Evolutionary conservation across 1,140 invertebrate species (phyloP).

Genomic region (Drosophila parvula): DNA sequence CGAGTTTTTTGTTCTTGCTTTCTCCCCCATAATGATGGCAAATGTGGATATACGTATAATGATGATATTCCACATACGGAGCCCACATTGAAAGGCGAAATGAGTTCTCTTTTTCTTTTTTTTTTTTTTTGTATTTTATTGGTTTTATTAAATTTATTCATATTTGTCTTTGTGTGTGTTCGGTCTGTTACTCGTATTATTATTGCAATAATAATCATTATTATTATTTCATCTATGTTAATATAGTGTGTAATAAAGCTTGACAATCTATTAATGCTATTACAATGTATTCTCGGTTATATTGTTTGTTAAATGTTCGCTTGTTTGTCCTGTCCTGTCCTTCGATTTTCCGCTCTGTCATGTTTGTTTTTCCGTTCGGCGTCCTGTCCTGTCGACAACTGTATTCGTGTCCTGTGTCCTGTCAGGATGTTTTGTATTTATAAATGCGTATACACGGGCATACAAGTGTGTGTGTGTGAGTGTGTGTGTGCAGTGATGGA

Average conservation of each 20-base stretch:
- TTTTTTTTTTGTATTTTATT: conserved; percentile 28
- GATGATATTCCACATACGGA: conserved; percentile 21
- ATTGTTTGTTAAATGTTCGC: conserved; percentile 49
- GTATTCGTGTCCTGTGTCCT: conserved; percentile 34
- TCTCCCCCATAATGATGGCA: conserved; percentile 26
- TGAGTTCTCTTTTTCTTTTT: conserved; percentile 6
- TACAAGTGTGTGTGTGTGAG: conserved; percentile 18
- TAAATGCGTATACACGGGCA: conserved; percentile 40
- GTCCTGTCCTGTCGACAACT: conserved; percentile 37
- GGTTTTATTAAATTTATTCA: conserved; percentile 75
- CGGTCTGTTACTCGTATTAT: conserved; percentile 64
- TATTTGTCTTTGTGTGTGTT: conserved; percentile 71
- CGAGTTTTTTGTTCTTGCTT: conserved; percentile 1
- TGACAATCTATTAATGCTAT: conserved; percentile 82
- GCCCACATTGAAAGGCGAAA: conserved; percentile 13
- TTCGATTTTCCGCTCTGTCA: conserved; percentile 38
- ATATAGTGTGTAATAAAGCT: conserved; percentile 82
- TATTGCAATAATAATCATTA: conserved; percentile 57
- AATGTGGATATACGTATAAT: conserved; percentile 18
- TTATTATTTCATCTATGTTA: conserved; percentile 71
- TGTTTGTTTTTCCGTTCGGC: conserved; percentile 34
- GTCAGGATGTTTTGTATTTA: conserved; percentile 49
- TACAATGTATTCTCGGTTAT: conserved; percentile 62
- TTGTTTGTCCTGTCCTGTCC: conserved; percentile 30
- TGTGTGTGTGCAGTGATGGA: conserved; percentile 19